These are phyloP conservation scores for Andrena minutula DNA, from an alignment of 2,888 invertebrate genomes.

Conservation along the genomic window DNA sequence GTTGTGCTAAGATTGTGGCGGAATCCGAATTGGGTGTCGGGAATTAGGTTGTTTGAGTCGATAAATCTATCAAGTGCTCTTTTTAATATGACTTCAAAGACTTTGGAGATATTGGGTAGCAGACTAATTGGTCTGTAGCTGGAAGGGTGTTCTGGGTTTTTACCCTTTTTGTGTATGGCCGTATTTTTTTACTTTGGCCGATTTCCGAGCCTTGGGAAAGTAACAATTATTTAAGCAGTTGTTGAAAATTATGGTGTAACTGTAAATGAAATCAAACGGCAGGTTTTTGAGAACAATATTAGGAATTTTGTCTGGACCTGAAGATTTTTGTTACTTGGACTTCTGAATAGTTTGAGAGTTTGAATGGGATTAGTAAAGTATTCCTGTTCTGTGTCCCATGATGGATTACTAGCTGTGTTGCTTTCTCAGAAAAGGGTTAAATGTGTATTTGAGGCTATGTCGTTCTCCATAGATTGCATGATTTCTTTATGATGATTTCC, in stretches of 20 bases:
- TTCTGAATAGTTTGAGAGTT: background rate
- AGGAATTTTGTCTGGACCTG: background rate
- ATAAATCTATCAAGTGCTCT: too few species aligned
- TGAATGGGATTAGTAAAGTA: background rate
- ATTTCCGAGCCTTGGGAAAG: background rate
- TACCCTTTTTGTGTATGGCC: background rate
- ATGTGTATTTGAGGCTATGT: background rate
- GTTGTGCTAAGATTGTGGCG: background rate
- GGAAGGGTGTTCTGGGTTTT: background rate
- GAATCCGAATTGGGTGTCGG: background rate
- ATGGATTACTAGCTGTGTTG: background rate
- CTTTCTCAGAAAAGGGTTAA: background rate
- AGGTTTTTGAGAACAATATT: constrained; percentile 5
- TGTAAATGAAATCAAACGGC: background rate
- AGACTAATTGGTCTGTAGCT: background rate
- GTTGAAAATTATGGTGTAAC: background rate
- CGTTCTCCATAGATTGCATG: background rate
- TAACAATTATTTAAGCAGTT: background rate
- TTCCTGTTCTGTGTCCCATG: background rate
- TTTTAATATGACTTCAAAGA: background rate
- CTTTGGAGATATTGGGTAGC: background rate
- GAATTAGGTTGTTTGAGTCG: background rate
- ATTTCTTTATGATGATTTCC: background rate
- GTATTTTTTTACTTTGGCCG: constrained; percentile 1
- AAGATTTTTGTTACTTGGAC: background rate